Conservation (phyloP, 2,797 vertebrate genomes). For the Furcifer pardalis region DNA sequence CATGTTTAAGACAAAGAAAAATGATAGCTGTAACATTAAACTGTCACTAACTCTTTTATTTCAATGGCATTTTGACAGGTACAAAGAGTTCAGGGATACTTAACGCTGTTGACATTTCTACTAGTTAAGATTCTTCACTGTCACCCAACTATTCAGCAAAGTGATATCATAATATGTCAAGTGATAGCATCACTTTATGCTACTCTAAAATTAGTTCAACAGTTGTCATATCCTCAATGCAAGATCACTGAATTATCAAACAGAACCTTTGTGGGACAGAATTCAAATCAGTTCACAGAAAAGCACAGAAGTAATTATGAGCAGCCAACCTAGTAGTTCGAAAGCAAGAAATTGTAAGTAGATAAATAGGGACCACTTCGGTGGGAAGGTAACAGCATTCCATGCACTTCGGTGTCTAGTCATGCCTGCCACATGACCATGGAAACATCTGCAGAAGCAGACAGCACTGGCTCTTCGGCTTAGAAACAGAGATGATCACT, state of each 20-base stretch:
- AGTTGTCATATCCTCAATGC: neutral
- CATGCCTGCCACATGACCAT: too few species aligned
- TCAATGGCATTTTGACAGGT: neutral
- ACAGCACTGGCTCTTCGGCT: too few species aligned
- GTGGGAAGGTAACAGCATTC: too few species aligned
- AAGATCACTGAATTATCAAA: neutral
- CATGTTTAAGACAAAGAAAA: neutral
- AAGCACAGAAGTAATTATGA: neutral
- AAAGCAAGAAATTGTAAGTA: too few species aligned
- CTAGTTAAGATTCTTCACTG: neutral
- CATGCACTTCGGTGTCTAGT: too few species aligned
- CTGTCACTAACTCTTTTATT: neutral
- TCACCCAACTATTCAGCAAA: neutral
- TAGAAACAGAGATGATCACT: too few species aligned
- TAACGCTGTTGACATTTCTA: neutral
- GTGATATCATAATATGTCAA: neutral
- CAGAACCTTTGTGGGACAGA: neutral
- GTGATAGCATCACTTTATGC: neutral
- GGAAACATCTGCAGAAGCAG: too few species aligned
- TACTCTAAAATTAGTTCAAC: neutral
- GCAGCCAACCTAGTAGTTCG: too few species aligned
- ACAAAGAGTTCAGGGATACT: neutral
- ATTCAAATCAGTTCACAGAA: neutral
- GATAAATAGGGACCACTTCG: too few species aligned
- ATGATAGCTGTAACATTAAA: neutral